Evolutionary conservation across 2,113 vertebrate genomes (phyloP).

Genomic region (Carlito syrichta): DNA sequence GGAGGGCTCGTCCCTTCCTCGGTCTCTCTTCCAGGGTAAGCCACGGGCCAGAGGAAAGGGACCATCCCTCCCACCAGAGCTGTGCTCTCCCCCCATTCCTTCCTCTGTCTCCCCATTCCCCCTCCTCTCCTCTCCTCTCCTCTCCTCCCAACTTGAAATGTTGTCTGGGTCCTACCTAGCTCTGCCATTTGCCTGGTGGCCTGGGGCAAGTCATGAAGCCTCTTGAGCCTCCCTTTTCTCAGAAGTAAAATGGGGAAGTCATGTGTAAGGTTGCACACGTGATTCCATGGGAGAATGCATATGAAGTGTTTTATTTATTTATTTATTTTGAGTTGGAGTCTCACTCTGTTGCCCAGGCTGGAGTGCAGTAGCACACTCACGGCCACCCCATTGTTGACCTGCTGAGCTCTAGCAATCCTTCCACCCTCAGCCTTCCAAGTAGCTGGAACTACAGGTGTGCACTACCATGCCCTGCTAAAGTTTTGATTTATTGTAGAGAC

Average conservation of each 20-base stretch:
- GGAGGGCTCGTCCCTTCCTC: too few species aligned
- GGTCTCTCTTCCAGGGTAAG: not conserved
- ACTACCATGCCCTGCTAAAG: too few species aligned
- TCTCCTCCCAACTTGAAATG: not conserved
- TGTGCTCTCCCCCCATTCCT: not conserved
- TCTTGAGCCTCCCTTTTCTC: not conserved
- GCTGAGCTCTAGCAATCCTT: too few species aligned
- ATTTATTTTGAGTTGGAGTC: too few species aligned
- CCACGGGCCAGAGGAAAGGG: not conserved
- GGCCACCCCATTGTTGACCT: too few species aligned
- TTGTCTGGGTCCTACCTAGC: not conserved
- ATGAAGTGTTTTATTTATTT: not conserved
- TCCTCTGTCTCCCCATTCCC: not conserved
- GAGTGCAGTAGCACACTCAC: too few species aligned
- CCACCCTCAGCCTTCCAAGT: too few species aligned
- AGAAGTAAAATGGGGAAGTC: not conserved
- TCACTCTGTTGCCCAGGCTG: too few species aligned
- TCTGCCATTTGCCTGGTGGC: not conserved
- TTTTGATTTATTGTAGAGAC: too few species aligned
- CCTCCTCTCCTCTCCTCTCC: slow-evolving; percentile 23
- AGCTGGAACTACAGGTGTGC: too few species aligned
- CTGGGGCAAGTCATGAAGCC: not conserved
- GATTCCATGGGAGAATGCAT: not conserved
- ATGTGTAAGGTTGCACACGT: not conserved
- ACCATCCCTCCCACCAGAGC: not conserved